Conservation (phyloP, 1,140 invertebrate species). For the Brachystomella parvula region DNA sequence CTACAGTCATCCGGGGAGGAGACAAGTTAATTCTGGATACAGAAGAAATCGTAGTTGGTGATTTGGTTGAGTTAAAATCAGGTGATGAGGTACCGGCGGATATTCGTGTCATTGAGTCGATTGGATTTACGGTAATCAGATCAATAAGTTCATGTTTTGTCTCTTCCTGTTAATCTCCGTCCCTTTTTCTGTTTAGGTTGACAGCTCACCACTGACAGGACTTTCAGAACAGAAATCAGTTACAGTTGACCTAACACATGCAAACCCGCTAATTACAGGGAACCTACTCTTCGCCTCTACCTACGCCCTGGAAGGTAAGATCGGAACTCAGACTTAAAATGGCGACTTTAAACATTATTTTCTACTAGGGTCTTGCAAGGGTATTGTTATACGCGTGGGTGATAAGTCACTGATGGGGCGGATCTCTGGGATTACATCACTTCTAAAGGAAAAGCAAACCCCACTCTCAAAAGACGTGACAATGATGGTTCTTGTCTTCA, state of each 20-base stretch:
- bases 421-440: constrained; percentile 48
- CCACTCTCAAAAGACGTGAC: constrained; percentile 46
- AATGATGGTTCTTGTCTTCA: constrained; percentile 48
- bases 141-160: background rate
- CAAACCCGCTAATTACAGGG: constrained; percentile 59
- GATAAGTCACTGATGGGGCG: constrained; percentile 49
- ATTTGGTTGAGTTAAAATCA: constrained; percentile 69
- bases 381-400: constrained; percentile 39
- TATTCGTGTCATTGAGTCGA: constrained; percentile 60
- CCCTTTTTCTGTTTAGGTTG: constrained; percentile 1
- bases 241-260: constrained; percentile 54
- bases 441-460: constrained; percentile 46
- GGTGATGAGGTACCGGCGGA: constrained; percentile 79
- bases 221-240: constrained; percentile 31
- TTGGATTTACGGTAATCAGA: constrained; percentile 51
- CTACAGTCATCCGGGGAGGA: constrained; percentile 47
- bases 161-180: background rate
- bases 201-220: constrained; percentile 33
- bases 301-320: constrained; percentile 52
- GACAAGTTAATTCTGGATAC: constrained; percentile 53
- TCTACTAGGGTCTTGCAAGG: background rate
- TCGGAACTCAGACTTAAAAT: background rate
- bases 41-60: constrained; percentile 64
- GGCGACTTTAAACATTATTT: background rate
- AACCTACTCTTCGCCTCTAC: constrained; percentile 66